Evolutionary conservation across 2,888 invertebrate species (phyloP).

Genomic region (Coelopa pilipes): DNA sequence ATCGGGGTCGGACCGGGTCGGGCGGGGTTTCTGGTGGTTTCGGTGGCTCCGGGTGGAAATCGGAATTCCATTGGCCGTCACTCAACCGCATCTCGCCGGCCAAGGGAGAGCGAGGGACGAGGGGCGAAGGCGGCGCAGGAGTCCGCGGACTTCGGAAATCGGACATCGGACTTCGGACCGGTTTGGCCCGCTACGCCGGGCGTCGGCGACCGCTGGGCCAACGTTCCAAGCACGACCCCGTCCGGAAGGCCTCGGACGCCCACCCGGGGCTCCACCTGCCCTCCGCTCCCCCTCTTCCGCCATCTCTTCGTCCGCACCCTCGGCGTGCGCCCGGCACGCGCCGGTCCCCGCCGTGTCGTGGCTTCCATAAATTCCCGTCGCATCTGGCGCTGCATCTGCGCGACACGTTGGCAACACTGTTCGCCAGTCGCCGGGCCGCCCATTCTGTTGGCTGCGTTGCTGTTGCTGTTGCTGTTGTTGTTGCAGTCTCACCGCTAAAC

Average conservation of each 20-base stretch:
- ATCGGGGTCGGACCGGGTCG: no score
- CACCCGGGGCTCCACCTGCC: no score
- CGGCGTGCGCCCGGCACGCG: no score
- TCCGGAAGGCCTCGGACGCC: no score
- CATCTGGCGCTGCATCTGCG: constrained; percentile 6
- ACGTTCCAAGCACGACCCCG: no score
- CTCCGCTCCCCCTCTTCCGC: no score
- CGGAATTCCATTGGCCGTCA: constrained; percentile 35
- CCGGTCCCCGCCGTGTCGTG: background rate
- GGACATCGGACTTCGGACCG: no score
- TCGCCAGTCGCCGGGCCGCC: background rate
- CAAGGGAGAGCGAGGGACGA: background rate
- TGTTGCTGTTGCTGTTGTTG: no score
- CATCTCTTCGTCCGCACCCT: no score
- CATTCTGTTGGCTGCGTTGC: background rate
- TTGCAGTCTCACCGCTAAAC: constrained; percentile 35
- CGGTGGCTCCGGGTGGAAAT: background rate
- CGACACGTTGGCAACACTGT: constrained; percentile 5
- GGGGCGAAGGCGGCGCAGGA: background rate
- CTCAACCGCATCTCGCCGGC: constrained; percentile 30
- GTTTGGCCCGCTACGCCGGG: no score
- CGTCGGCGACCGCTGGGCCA: no score
- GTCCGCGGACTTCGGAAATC: background rate
- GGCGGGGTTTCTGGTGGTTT: background rate
- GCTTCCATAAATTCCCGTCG: constrained; percentile 23